Conservation (phyloP, 2,888 invertebrate genomes). For the Hydropsyche betteni region DNA sequence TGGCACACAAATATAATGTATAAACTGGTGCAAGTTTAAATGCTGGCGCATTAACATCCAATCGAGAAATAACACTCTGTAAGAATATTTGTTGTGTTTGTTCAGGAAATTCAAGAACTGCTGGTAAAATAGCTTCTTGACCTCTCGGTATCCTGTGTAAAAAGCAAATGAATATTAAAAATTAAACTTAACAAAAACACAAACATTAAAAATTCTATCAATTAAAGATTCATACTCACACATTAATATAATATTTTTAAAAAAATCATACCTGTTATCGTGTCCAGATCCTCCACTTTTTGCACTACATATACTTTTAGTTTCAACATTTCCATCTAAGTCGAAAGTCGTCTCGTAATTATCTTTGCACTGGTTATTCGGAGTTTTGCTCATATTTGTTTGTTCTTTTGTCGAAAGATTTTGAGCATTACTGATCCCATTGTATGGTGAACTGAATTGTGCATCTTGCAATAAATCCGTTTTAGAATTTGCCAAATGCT, state of each 20-base stretch:
- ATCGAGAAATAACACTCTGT: constrained; percentile 84
- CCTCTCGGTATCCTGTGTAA: constrained; percentile 65
- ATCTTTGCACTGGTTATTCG: constrained; percentile 69
- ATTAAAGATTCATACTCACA: constrained; percentile 6
- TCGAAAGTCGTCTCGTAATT: constrained; percentile 89
- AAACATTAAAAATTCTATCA: constrained; percentile 8
- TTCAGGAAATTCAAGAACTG: constrained; percentile 93
- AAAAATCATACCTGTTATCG: constrained; percentile 74
- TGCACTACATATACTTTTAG: constrained; percentile 86
- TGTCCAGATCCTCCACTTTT: constrained; percentile 81
- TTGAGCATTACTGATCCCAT: constrained; percentile 43
- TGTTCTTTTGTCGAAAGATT: constrained; percentile 57
- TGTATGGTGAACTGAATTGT: constrained; percentile 58
- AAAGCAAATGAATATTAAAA: no score
- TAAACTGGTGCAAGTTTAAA: constrained; percentile 98
- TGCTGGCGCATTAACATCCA: constrained; percentile 88
- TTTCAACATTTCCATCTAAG: constrained; percentile 91
- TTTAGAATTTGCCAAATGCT: constrained; percentile 61
- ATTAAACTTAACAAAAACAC: no score
- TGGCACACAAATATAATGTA: constrained; percentile 92
- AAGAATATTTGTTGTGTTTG: constrained; percentile 94
- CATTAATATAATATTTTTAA: constrained; percentile 52
- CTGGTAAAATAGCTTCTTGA: constrained; percentile 90
- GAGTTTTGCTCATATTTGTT: constrained; percentile 57
- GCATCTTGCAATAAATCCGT: constrained; percentile 61